Evolutionary conservation across 2,113 vertebrate genomes (phyloP).

Genomic region (Solenodon paradoxus): DNA sequence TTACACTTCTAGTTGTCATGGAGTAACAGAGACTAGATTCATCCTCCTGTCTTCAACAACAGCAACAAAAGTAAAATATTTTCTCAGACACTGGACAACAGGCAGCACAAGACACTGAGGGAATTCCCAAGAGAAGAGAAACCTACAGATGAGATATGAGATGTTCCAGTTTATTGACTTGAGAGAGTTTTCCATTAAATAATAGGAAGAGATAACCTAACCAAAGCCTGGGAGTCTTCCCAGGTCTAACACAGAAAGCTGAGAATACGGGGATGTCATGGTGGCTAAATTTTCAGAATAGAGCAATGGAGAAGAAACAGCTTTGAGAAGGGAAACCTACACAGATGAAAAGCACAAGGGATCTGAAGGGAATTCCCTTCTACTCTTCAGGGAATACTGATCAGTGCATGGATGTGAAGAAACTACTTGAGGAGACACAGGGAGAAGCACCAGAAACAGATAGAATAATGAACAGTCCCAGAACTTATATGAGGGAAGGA

Average conservation of each 20-base stretch:
- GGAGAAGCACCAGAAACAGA: not conserved
- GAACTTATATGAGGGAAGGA: not conserved
- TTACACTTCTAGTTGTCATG: not conserved
- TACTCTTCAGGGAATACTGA: not conserved
- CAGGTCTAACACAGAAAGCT: accelerated
- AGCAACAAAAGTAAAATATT: not conserved
- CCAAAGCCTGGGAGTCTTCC: not conserved
- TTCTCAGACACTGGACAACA: not conserved
- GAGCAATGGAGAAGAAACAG: not conserved
- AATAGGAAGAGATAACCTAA: not conserved
- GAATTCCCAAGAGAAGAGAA: not conserved
- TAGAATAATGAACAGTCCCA: not conserved
- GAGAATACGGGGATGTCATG: not conserved
- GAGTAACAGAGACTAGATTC: not conserved
- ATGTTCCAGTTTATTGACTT: not conserved
- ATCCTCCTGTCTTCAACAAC: not conserved
- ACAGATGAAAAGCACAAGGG: no score
- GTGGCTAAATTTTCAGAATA: not conserved
- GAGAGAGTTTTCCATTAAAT: no score
- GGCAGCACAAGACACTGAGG: not conserved
- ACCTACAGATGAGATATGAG: no score
- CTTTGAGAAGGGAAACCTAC: not conserved
- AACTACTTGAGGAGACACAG: not conserved
- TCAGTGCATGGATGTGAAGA: not conserved
- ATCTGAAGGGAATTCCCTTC: not conserved